These are phyloP conservation scores for Notoglanidium macrostoma DNA, from an alignment of 2,797 vertebrate species.

Conservation along the genomic window DNA sequence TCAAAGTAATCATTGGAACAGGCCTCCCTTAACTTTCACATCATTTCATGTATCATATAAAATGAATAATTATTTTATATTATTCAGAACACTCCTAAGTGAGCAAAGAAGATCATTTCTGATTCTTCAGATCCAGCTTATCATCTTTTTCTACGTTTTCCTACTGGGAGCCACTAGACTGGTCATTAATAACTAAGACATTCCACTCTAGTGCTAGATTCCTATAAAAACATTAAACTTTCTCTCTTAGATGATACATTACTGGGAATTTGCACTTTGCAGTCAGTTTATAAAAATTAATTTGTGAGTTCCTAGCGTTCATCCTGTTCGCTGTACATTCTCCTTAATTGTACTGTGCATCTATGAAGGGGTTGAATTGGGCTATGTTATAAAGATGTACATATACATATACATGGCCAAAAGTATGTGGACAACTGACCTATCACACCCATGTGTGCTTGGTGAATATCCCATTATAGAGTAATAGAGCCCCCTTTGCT, in stretches of 20 bases:
- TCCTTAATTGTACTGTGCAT: background rate
- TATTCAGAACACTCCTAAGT: slow-evolving; percentile 21
- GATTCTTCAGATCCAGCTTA: slow-evolving; percentile 20
- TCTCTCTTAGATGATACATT: slow-evolving; percentile 9
- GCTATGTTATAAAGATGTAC: background rate
- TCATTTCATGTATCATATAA: slow-evolving; percentile 10
- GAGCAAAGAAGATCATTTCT: slow-evolving; percentile 15
- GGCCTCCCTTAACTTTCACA: background rate
- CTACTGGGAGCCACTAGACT: slow-evolving; percentile 8
- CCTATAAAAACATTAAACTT: slow-evolving; percentile 1
- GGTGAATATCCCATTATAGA: background rate
- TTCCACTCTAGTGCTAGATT: background rate
- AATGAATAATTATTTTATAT: slow-evolving; percentile 6
- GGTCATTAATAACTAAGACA: slow-evolving; percentile 31
- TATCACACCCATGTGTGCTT: background rate
- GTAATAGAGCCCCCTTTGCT: background rate
- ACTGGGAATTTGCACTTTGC: background rate
- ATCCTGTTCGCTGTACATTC: background rate
- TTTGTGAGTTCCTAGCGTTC: background rate
- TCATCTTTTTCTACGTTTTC: slow-evolving; percentile 5
- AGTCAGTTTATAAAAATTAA: background rate
- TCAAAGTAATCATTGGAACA: background rate
- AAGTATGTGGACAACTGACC: background rate
- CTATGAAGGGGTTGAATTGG: background rate
- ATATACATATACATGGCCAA: background rate